phyloP scores from a whole-genome alignment of 2,797 vertebrate species.

The Kryptolebias ocellatus region DNA sequence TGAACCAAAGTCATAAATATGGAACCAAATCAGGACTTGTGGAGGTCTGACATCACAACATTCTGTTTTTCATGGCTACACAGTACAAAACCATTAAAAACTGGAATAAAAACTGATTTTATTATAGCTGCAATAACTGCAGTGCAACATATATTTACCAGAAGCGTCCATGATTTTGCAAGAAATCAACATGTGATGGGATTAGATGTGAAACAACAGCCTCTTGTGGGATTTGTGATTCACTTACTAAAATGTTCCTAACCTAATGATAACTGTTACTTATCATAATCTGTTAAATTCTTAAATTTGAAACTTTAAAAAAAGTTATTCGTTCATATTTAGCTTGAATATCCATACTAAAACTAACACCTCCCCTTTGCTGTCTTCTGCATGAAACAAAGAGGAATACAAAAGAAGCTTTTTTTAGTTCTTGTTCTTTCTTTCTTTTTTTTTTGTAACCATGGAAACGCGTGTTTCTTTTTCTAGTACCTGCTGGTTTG shows the following conservation, averaged over 20 bases:
- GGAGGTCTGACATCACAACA: background rate
- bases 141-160: background rate
- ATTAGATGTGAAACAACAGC: background rate
- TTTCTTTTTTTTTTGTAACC: constrained; percentile 49
- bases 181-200: constrained; percentile 1
- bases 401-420: constrained; percentile 18
- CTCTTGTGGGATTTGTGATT: background rate
- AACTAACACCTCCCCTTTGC: constrained; percentile 21
- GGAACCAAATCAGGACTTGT: background rate
- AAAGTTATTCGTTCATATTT: constrained; percentile 11
- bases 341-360: constrained; percentile 15
- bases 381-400: constrained; percentile 40
- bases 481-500: constrained; percentile 65
- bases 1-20: constrained; percentile 5
- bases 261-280: background rate
- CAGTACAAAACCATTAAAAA: background rate
- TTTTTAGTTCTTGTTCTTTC: constrained; percentile 56
- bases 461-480: constrained; percentile 58
- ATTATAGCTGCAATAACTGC: background rate
- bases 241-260: background rate
- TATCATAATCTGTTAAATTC: background rate
- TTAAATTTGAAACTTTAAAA: constrained; percentile 1
- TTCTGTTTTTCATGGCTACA: background rate
- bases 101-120: background rate
- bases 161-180: background rate